Conservation (phyloP, 2,113 vertebrate species). For the Procapra przewalskii region DNA sequence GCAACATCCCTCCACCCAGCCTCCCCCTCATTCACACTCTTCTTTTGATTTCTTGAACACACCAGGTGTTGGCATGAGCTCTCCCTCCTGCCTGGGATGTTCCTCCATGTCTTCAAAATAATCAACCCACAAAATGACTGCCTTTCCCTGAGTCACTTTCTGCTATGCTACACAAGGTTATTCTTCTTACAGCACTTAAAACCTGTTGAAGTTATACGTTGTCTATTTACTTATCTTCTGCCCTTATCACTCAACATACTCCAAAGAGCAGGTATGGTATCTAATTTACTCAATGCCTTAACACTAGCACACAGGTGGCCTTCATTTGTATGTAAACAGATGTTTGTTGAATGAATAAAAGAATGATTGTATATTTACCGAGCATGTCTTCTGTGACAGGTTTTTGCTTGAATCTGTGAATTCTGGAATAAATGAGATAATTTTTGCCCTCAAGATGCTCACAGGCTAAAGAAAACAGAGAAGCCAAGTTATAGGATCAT, state of each 20-base stretch:
- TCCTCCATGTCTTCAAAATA: neutral
- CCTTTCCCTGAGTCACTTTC: neutral
- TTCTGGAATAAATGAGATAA: constrained; percentile 18
- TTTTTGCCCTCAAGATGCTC: neutral
- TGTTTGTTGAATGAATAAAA: neutral
- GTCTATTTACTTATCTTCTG: neutral
- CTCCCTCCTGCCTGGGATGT: neutral
- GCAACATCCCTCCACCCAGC: neutral
- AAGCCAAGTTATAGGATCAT: neutral
- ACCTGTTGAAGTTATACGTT: neutral
- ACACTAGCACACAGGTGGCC: neutral
- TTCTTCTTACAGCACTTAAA: neutral
- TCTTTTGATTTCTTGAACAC: neutral
- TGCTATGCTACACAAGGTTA: too few species aligned
- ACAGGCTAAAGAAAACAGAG: neutral
- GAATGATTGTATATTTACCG: neutral
- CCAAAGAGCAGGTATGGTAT: neutral
- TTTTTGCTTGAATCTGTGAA: neutral
- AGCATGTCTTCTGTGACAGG: neutral
- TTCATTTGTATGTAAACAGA: neutral
- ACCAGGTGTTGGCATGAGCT: neutral
- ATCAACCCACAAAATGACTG: neutral
- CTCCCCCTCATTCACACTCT: neutral
- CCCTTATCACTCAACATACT: neutral
- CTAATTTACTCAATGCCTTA: neutral